These are phyloP conservation scores for Pterobdella sp. DNA, from an alignment of 2,888 invertebrate genomes.

Conservation along the genomic window DNA sequence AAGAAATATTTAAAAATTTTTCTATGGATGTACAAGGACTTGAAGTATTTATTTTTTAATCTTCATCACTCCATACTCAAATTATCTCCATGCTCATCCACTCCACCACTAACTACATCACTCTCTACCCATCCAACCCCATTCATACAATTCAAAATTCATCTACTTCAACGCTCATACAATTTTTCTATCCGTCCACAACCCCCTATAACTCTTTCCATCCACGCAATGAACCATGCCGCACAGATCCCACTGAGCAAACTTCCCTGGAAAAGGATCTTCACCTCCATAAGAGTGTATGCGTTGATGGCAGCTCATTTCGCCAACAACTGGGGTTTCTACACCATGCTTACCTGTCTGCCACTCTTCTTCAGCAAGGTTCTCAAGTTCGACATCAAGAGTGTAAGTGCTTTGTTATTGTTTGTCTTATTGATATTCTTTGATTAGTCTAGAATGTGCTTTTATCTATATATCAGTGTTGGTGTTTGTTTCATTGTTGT, in stretches of 20 bases:
- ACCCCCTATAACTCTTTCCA: not conserved
- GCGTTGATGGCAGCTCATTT: conserved; percentile 50
- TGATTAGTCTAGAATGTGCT: not conserved
- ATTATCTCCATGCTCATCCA: not conserved
- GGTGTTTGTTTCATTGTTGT: not conserved
- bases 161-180: not conserved
- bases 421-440: not conserved
- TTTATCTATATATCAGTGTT: not conserved
- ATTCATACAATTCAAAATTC: not conserved
- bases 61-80: too few species aligned
- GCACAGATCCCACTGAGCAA: not conserved
- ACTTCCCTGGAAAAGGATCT: conserved; percentile 44
- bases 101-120: not conserved
- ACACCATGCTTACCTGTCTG: conserved; percentile 52
- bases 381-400: conserved; percentile 46
- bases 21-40: too few species aligned
- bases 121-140: not conserved
- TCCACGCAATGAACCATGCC: not conserved
- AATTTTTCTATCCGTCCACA: not conserved
- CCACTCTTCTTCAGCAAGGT: conserved; percentile 52
- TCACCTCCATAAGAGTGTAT: conserved; percentile 47
- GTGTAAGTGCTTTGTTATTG: conserved; percentile 23
- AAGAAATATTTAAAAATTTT: too few species aligned
- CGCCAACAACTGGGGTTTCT: conserved; percentile 53
- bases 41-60: too few species aligned